Base-by-base conservation (phyloP, 2,113 vertebrate genomes). In the Cyanoramphus novaezelandiae region DNA sequence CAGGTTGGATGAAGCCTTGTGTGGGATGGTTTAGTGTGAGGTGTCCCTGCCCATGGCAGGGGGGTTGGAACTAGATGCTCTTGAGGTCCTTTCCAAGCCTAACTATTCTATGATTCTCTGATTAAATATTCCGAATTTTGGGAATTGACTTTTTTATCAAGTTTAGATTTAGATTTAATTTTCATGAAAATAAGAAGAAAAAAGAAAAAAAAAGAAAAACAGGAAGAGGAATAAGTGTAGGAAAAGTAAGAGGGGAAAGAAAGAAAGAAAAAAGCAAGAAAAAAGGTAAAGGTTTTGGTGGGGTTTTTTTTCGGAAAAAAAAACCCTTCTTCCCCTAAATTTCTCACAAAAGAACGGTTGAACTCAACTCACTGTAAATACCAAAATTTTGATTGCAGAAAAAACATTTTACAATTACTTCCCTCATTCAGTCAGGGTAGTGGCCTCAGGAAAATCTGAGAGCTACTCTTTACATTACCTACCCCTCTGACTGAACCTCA, bases 201-300 rank as follows among this genome's bases (percentile, higher is more conserved):
- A 39, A 25, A 21, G 2, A 10, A 24, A 24, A 3, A 14, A 16
- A 19, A 25, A 15, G 10, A 24, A 28, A 27, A 31, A 55, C 7
- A 19, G 3, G 9, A 16, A 21, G 29, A n/a, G 13, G 7, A 25
- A 16, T 15, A 37, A 29, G 33, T 13, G 19, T 47, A 16, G 7
- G 2, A 14, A 28, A 13, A 17, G 13, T 6, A 3, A 24, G 15
- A 7, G 1, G 6, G 6, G 0, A 37, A 12, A 27, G 9, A 10
- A 49, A 39, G 7, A 33, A 57, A 39, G 8, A 33, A 52, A 14
- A 21, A 16, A 24, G 4, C 14, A 31, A 17, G 2, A 11, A 69
- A 86, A 60, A 65, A 20, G 4, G 19, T 50, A 1, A 6, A 50
- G 5, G 16, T 44, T 44, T 44, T 16, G 43, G 43, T 44, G 41